Evolutionary conservation across 2,888 invertebrate genomes (phyloP).

Genomic region (Drosophila meridiana): DNA sequence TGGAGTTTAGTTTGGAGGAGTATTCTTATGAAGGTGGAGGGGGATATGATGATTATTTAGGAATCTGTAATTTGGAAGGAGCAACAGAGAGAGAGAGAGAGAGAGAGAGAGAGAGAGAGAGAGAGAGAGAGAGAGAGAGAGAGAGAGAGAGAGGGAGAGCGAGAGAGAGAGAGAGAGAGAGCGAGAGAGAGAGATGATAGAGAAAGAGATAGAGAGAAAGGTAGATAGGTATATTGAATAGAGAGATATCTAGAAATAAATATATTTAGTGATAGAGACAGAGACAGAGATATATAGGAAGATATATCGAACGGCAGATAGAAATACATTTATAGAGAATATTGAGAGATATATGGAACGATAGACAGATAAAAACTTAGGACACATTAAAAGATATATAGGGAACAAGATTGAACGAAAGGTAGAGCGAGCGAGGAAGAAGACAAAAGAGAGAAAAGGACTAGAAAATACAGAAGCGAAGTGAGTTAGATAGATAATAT

Average conservation of each 20-base stretch:
- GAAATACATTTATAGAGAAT: no score
- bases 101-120: not conserved
- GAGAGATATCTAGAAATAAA: not conserved
- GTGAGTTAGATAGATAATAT: not conserved
- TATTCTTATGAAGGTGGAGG: not conserved
- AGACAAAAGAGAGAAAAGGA: no score
- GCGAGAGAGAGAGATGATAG: not conserved
- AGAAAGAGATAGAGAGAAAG: not conserved
- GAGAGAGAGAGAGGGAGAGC: not conserved
- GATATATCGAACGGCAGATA: no score
- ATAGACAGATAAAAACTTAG: no score
- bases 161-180: not conserved
- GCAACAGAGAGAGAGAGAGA: not conserved
- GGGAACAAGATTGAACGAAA: no score
- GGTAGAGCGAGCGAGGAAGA: no score
- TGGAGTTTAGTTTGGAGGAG: not conserved
- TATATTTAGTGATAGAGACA: no score
- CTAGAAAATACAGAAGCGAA: not conserved
- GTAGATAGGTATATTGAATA: not conserved
- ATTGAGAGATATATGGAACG: no score
- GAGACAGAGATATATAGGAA: no score
- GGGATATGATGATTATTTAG: not conserved
- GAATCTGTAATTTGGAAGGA: not conserved
- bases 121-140: not conserved
- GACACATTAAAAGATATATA: no score